phyloP scores from a whole-genome alignment of 2,797 vertebrate genomes.

The Pagetopsis macropterus region DNA sequence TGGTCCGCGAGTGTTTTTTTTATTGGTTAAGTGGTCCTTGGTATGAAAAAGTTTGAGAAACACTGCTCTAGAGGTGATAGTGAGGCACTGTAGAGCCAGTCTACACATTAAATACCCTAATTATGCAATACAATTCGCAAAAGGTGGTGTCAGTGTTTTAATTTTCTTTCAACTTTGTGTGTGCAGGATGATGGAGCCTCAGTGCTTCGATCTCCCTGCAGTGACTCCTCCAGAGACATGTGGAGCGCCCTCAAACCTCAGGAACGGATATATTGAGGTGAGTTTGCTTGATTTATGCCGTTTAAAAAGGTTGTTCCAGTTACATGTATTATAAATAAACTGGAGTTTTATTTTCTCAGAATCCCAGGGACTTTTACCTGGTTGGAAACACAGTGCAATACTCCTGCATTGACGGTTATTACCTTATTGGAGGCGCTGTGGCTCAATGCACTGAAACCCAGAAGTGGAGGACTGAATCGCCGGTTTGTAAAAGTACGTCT shows the following conservation, averaged over 20 bases:
- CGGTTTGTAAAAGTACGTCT: slow-evolving; percentile 81
- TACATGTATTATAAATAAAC: background rate
- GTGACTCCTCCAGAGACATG: slow-evolving; percentile 85
- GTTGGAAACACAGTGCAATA: slow-evolving; percentile 88
- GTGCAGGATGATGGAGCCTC: slow-evolving; percentile 86
- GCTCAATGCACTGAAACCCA: slow-evolving; percentile 85
- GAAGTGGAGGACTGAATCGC: slow-evolving; percentile 80
- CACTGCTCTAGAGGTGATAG: too few species aligned
- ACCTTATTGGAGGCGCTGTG: slow-evolving; percentile 82
- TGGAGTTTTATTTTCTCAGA: slow-evolving; percentile 68
- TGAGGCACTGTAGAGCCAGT: too few species aligned
- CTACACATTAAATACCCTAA: too few species aligned
- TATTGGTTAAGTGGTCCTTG: too few species aligned
- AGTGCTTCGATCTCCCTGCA: slow-evolving; percentile 88
- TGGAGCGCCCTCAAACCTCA: slow-evolving; percentile 84
- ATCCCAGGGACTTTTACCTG: slow-evolving; percentile 79
- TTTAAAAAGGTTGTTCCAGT: background rate
- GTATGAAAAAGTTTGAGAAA: too few species aligned
- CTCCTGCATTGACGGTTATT: slow-evolving; percentile 84
- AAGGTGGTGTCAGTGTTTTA: background rate
- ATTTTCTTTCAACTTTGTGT: slow-evolving; percentile 79
- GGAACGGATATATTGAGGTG: slow-evolving; percentile 90
- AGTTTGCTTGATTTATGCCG: slow-evolving; percentile 28
- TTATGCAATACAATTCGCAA: background rate
- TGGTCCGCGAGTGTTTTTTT: too few species aligned